A percentile compares a stretch with the other conserved stretches of the same genome.
Conservation (phyloP, 1,140 invertebrate genomes). For the Drosophila sp. region DNA sequence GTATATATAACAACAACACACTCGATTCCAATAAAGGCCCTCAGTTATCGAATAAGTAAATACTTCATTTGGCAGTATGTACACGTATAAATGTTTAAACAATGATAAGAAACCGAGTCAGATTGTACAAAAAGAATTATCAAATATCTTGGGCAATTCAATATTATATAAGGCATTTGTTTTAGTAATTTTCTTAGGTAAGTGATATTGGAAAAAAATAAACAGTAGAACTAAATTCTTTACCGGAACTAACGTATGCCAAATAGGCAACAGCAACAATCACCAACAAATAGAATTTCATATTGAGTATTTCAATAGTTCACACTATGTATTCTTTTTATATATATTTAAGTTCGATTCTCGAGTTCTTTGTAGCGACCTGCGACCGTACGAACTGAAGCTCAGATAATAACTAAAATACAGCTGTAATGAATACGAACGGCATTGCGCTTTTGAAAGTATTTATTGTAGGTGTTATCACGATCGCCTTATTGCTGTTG, state of each 20-base stretch:
- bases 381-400: slow-evolving; percentile 3
- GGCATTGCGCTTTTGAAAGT: not conserved
- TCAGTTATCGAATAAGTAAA: slow-evolving; percentile 3
- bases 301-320: slow-evolving; percentile 37
- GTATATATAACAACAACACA: not conserved
- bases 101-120: slow-evolving; percentile 43
- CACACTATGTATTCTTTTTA: not conserved
- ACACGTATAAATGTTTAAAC: not conserved
- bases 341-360: not conserved
- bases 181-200: not conserved
- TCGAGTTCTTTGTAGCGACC: slow-evolving; percentile 2
- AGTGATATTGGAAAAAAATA: not conserved
- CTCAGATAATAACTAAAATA: slow-evolving; percentile 16
- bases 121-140: slow-evolving; percentile 8
- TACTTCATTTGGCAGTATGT: not conserved
- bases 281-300: slow-evolving; percentile 61
- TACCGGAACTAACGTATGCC: slow-evolving; percentile 69
- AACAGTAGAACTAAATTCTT: slow-evolving; percentile 12
- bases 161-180: slow-evolving; percentile 45
- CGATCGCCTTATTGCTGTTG: slow-evolving; percentile 13
- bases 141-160: not conserved
- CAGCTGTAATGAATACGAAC: not conserved
- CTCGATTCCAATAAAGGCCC: not conserved
- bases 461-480: slow-evolving; percentile 8
- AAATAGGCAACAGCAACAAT: slow-evolving; percentile 57